Evolutionary conservation across 2,797 vertebrate species (phyloP).

Genomic region (Threskiornis aethiopicus): DNA sequence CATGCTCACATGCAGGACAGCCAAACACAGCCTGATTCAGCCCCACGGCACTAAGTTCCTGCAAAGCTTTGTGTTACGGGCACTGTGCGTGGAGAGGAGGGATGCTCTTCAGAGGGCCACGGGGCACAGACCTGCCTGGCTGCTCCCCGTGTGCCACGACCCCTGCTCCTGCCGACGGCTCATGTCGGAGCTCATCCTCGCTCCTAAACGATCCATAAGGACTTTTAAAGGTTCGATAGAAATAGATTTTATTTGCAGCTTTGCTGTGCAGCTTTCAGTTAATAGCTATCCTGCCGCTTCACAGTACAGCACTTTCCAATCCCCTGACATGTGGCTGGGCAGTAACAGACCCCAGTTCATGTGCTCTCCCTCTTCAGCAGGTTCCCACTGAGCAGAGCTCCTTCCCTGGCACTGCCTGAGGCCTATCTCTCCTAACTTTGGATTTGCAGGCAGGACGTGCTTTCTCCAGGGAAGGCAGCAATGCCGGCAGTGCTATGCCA

Average conservation of each 20-base stretch:
- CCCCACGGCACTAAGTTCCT: background rate
- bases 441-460: background rate
- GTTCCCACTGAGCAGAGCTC: background rate
- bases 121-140: background rate
- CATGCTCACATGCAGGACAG: background rate
- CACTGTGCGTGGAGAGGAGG: background rate
- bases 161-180: background rate
- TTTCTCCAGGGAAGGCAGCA: background rate
- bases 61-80: background rate
- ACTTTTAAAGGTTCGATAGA: background rate
- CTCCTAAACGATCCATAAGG: background rate
- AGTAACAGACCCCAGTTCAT: background rate
- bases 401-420: background rate
- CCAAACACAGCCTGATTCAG: fast-evolving
- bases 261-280: background rate
- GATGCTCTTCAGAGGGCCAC: background rate
- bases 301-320: background rate
- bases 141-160: background rate
- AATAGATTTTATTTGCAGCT: background rate
- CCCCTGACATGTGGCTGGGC: background rate
- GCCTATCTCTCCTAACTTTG: background rate
- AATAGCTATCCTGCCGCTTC: background rate
- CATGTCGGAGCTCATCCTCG: background rate
- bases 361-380: background rate
- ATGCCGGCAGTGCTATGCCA: background rate